phyloP scores from a whole-genome alignment of 2,888 invertebrate genomes.

The Oxytorus armatus region DNA sequence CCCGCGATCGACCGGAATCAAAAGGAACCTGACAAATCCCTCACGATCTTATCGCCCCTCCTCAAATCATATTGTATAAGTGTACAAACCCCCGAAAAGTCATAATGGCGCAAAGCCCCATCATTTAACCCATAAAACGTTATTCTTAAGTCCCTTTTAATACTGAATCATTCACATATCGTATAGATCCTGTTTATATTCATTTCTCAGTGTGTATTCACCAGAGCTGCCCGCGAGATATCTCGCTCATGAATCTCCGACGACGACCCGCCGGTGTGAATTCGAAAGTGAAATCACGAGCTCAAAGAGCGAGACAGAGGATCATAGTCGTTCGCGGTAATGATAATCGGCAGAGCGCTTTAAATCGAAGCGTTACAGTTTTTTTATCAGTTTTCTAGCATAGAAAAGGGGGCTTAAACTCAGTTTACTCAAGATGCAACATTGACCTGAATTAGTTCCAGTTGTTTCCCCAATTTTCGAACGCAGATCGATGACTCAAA shows the following conservation, averaged over 20 bases:
- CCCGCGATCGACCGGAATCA: constrained; percentile 27
- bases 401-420: neutral
- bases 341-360: constrained; percentile 47
- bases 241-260: constrained; percentile 62
- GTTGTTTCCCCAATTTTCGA: too few relatives aligned
- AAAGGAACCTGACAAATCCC: constrained; percentile 54
- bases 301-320: constrained; percentile 34
- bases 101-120: neutral
- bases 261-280: constrained; percentile 76
- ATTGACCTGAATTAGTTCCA: too few relatives aligned
- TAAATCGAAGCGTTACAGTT: constrained; percentile 39
- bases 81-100: neutral
- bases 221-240: constrained; percentile 20
- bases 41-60: neutral
- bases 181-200: constrained; percentile 14
- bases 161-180: neutral
- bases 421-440: too few relatives aligned
- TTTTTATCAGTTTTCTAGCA: neutral
- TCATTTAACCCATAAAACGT: neutral
- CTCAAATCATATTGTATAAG: neutral
- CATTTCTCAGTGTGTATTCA: constrained; percentile 10
- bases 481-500: too few relatives aligned
- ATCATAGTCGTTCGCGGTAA: constrained; percentile 26
- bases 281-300: constrained; percentile 76
- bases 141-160: constrained; percentile 24